phyloP scores from a whole-genome alignment of 2,888 invertebrate species.

The Schrankia costaestrigalis region DNA sequence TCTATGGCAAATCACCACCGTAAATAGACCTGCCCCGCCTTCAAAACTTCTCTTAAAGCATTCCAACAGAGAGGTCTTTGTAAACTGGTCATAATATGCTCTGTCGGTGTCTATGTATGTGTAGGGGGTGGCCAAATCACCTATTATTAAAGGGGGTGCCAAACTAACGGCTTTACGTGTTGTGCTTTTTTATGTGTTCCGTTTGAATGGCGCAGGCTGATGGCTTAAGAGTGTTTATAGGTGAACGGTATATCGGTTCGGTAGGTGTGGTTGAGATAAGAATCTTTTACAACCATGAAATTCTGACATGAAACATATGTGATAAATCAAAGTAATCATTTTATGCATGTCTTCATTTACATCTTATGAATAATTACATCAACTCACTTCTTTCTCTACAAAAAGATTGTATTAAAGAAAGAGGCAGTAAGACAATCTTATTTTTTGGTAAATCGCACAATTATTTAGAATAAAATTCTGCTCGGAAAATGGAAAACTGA shows the following conservation, averaged over 20 bases:
- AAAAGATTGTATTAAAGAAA: too few relatives aligned
- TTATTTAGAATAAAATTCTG: background rate
- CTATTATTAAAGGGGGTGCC: conserved; percentile 77
- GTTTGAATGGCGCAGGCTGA: conserved; percentile 60
- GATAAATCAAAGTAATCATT: too few relatives aligned
- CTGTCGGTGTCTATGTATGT: conserved; percentile 47
- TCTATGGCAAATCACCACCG: conserved; percentile 40
- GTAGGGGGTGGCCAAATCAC: conserved; percentile 62
- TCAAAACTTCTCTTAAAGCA: conserved; percentile 4
- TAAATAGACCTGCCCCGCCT: conserved; percentile 36
- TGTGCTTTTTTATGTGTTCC: conserved; percentile 73
- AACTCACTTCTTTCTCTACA: too few relatives aligned
- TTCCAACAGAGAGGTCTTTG: conserved; percentile 37
- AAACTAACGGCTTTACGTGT: conserved; percentile 73
- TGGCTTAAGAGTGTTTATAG: conserved; percentile 70
- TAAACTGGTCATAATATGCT: conserved; percentile 40
- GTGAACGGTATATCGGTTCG: conserved; percentile 36
- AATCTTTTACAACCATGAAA: too few relatives aligned
- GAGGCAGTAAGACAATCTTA: too few relatives aligned
- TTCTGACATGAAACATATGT: too few relatives aligned
- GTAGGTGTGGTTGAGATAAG: background rate
- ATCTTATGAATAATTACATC: too few relatives aligned
- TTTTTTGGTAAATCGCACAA: too few relatives aligned
- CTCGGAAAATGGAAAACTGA: too few relatives aligned
- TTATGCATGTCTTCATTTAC: too few relatives aligned